Conservation (phyloP, 2,888 invertebrate species). For the Melikaiella ostensackeni region DNA sequence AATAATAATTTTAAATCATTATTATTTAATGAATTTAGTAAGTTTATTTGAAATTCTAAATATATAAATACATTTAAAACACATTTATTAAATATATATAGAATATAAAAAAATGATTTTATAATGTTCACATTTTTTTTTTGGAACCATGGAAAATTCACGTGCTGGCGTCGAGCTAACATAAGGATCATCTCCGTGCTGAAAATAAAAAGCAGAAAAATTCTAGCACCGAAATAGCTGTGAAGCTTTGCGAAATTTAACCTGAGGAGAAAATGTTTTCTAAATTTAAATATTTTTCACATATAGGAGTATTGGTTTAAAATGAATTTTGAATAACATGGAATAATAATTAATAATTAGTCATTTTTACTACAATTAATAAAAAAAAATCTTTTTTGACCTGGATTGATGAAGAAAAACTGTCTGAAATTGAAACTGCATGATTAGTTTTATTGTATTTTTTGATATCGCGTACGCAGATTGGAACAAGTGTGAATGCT, state of each 20-base stretch:
- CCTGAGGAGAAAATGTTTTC: neutral
- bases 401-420: neutral
- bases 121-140: neutral
- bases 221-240: slow-evolving; percentile 3
- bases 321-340: neutral
- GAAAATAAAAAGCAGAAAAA: slow-evolving; percentile 31
- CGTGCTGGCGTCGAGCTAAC: neutral
- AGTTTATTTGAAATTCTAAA: too few relatives aligned
- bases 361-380: neutral
- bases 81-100: neutral
- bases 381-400: neutral
- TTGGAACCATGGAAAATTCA: neutral
- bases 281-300: neutral
- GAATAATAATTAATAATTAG: neutral
- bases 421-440: neutral
- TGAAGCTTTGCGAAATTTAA: neutral
- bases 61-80: neutral
- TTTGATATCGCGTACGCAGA: neutral
- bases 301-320: neutral
- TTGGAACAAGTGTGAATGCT: neutral
- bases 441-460: neutral
- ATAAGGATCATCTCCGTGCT: neutral
- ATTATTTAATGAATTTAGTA: neutral
- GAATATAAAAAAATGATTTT: neutral
- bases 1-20: neutral